Base-by-base conservation (phyloP, 2,797 vertebrate species). In the Gambelia wislizenii region DNA sequence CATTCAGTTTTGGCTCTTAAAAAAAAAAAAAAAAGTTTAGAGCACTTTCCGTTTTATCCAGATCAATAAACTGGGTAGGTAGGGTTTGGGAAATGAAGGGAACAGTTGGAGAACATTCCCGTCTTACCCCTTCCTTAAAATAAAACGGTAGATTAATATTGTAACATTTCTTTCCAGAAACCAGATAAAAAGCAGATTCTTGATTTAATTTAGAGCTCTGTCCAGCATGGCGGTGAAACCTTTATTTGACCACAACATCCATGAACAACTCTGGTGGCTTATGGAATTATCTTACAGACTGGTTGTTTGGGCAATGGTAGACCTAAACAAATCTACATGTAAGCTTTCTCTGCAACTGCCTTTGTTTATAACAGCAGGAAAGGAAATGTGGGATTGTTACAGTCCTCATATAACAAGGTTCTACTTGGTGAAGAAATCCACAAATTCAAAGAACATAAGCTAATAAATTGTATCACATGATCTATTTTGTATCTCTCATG, bases 1-100 rank as follows among this genome's bases (percentile, higher is more conserved):
- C 93, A 90, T 89, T 95, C 91, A 89, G 83, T 81, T 95, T 95
- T 94, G 91, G 90, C 91, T 90, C 94, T 93, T 64, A 90, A 82
- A 88, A 92, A 85, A 95, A 94, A 84, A 81, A 93, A 95, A 96
- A 95, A 30, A 91, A 92, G 42, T 82, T 91, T 61, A 56, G 47
- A n/a, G 0, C 25, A 87, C 87, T 90, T 90, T 94, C 87, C 74
- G 76, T 94, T 92, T 92, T 76, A 93, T 93, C 44, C 90, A 70
- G 87, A 90, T 94, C 91, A 94, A 77, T 91, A 88, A 76, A 85
- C 54, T 0, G 72, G 47, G 52, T 18, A 14, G 2, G 72, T 76
- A 20, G 42, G 47, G 25, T n/a, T 84, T 5, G 49, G 47, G 74
- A 78, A 61, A 25, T n/a, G 27, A 69, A 82, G 4, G n/a, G 0